Evolutionary conservation across 2,113 vertebrate genomes (phyloP).

Genomic region (Microcebus ravelobensis): DNA sequence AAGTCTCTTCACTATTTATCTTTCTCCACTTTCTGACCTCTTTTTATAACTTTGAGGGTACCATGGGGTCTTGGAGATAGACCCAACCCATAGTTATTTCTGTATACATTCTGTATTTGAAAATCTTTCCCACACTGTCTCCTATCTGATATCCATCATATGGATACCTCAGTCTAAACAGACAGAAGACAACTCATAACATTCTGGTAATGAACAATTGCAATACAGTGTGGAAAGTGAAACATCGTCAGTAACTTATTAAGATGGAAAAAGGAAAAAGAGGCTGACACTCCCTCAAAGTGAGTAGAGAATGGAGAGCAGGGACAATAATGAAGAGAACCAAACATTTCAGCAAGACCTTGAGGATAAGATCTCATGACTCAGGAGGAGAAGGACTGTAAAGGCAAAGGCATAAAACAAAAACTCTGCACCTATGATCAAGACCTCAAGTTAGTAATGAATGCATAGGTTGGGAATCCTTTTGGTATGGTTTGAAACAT

Average conservation of each 20-base stretch:
- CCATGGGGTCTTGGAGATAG: background rate
- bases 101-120: background rate
- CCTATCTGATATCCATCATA: too few relatives aligned
- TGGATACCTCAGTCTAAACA: background rate
- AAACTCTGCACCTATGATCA: background rate
- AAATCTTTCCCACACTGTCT: background rate
- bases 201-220: background rate
- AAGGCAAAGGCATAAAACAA: background rate
- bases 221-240: background rate
- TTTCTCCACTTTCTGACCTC: background rate
- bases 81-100: background rate
- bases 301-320: background rate
- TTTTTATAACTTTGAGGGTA: background rate
- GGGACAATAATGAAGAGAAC: background rate
- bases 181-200: background rate
- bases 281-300: background rate
- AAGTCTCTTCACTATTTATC: background rate
- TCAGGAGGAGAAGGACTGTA: too few relatives aligned
- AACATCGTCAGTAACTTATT: background rate
- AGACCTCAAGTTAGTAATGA: background rate
- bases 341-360: background rate
- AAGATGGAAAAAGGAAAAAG: background rate
- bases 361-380: background rate
- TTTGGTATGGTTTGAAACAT: background rate
- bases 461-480: background rate